Evolutionary conservation across 2,113 vertebrate species (phyloP).

Genomic region (Octodon degus): DNA sequence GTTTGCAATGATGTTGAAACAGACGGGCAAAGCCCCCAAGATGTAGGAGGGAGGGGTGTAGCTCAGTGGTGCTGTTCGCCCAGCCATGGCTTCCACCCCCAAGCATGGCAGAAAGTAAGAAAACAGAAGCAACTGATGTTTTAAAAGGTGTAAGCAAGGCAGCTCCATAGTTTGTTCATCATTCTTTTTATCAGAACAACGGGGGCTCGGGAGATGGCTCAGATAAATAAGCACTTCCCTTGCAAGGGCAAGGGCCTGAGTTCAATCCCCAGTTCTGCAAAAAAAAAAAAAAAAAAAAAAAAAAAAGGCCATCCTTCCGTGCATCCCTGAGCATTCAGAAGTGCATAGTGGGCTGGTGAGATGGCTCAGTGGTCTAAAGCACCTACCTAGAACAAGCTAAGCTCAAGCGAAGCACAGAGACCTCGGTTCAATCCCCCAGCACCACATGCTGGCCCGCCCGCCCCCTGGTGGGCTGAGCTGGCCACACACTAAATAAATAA

Average conservation of each 20-base stretch:
- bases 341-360: background rate
- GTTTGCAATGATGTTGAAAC: conserved; percentile 25
- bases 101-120: background rate
- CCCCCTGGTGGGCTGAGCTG: no score
- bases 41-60: background rate
- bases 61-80: background rate
- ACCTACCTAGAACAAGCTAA: no score
- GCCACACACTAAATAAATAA: no score
- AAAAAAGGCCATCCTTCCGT: background rate
- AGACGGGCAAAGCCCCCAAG: background rate
- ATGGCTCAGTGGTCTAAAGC: no score
- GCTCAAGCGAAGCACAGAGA: no score
- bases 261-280: no score
- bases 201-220: no score
- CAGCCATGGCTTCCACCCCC: background rate
- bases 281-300: no score
- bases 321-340: background rate
- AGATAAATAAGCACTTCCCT: no score
- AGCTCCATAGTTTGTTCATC: background rate
- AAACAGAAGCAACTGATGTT: conserved; percentile 1
- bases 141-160: background rate
- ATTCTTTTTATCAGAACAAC: background rate
- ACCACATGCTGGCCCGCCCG: no score
- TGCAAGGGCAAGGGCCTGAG: no score
- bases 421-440: no score